These are phyloP conservation scores for Papilio demoleus DNA, from an alignment of 2,888 invertebrate genomes.

Conservation along the genomic window DNA sequence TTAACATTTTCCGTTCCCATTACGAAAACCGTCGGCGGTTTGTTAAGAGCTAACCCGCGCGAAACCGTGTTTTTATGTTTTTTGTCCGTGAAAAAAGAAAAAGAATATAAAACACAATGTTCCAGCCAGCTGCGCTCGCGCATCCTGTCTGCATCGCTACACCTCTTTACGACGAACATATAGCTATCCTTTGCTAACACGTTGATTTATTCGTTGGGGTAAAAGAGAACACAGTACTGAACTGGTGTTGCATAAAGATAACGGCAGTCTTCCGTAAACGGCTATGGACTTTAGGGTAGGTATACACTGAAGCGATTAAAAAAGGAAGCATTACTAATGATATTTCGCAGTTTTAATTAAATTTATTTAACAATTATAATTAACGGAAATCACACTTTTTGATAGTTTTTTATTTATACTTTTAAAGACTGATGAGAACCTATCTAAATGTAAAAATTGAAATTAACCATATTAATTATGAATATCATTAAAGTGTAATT, in stretches of 20 bases:
- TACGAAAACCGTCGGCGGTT: slow-evolving; percentile 70
- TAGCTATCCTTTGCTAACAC: slow-evolving; percentile 61
- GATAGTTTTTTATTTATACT: too few species aligned
- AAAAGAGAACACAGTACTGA: slow-evolving; percentile 62
- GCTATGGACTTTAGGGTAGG: slow-evolving; percentile 59
- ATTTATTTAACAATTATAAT: too few species aligned
- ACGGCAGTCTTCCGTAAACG: slow-evolving; percentile 76
- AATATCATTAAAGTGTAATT: not conserved
- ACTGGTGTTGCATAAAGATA: slow-evolving; percentile 60
- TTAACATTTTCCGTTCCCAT: slow-evolving; percentile 79
- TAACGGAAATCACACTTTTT: too few species aligned
- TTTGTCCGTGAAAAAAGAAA: slow-evolving; percentile 65
- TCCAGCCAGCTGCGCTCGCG: slow-evolving; percentile 80
- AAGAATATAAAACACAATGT: slow-evolving; percentile 70
- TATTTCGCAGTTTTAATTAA: not conserved
- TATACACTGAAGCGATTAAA: slow-evolving; percentile 12
- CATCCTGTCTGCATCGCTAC: slow-evolving; percentile 80
- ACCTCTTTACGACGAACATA: slow-evolving; percentile 72
- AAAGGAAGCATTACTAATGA: too few species aligned
- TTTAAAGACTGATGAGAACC: too few species aligned
- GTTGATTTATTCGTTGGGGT: slow-evolving; percentile 44
- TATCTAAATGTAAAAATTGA: too few species aligned
- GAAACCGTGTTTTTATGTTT: slow-evolving; percentile 67
- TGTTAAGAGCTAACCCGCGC: slow-evolving; percentile 72
- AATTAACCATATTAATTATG: too few species aligned